Conservation (phyloP, 2,888 invertebrate species). For the Lordiphosa andalusiaca region DNA sequence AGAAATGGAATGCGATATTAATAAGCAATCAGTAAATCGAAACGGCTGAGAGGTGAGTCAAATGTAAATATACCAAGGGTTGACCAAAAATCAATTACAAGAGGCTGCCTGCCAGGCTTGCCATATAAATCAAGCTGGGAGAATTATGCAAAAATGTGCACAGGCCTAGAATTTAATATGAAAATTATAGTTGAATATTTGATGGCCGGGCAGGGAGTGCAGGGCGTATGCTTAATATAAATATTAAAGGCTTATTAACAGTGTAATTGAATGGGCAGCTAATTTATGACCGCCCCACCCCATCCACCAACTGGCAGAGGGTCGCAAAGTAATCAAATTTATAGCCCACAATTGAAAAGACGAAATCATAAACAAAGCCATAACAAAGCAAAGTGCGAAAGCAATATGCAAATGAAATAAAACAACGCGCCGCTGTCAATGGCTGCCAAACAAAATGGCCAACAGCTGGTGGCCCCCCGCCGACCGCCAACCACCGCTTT, state of each 20-base stretch:
- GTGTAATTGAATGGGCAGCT: constrained; percentile 40
- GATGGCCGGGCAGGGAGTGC: not conserved
- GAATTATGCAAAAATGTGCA: constrained; percentile 31
- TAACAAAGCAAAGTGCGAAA: constrained; percentile 53
- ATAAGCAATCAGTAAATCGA: constrained; percentile 15
- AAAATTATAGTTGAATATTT: no score
- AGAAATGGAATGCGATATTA: constrained; percentile 22
- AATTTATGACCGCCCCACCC: constrained; percentile 48
- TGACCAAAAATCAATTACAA: constrained; percentile 40
- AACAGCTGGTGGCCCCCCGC: constrained; percentile 50
- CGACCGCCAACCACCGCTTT: constrained; percentile 3
- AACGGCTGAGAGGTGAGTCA: constrained; percentile 24
- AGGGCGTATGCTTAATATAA: constrained; percentile 39
- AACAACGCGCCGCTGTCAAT: constrained; percentile 58
- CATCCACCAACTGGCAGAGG: constrained; percentile 14
- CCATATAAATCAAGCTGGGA: constrained; percentile 41
- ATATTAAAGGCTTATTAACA: not conserved
- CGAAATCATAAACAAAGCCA: constrained; percentile 66
- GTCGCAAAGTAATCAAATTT: constrained; percentile 63
- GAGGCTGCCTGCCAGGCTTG: constrained; percentile 18
- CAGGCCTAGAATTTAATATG: not conserved
- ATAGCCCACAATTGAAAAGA: constrained; percentile 62
- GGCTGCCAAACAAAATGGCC: constrained; percentile 43
- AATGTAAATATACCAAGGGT: constrained; percentile 18
- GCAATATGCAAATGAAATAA: constrained; percentile 71